phyloP scores from a whole-genome alignment of 2,797 vertebrate genomes.

The Aplochiton taeniatus region DNA sequence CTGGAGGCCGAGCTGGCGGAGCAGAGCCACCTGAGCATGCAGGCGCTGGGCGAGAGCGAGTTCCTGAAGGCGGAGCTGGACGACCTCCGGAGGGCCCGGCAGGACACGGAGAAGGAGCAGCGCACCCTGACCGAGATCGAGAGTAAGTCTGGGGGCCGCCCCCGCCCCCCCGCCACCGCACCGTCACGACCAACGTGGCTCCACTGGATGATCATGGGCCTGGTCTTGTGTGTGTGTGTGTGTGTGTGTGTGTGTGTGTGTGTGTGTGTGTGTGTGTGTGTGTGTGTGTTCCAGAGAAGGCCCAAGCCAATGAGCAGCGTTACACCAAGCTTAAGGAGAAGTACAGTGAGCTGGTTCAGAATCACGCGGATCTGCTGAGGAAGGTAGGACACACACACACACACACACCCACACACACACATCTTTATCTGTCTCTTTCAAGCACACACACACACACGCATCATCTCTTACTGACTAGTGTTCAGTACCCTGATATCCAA shows the following conservation, averaged over 20 bases:
- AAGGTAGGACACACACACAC: slow-evolving; percentile 76
- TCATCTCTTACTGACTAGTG: too few species aligned
- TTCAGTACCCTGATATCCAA: too few species aligned
- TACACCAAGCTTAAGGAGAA: slow-evolving; percentile 98
- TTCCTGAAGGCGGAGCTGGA: slow-evolving; percentile 92
- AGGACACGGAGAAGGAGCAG: slow-evolving; percentile 96
- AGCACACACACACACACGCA: not conserved
- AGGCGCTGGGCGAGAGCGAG: slow-evolving; percentile 89
- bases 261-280: slow-evolving; percentile 1
- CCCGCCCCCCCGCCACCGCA: not conserved
- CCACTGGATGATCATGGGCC: too few species aligned
- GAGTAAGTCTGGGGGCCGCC: slow-evolving; percentile 72
- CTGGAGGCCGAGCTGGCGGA: slow-evolving; percentile 96
- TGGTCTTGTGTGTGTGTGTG: not conserved
- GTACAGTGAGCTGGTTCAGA: slow-evolving; percentile 94
- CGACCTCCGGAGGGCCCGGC: slow-evolving; percentile 87
- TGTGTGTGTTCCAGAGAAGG: slow-evolving; percentile 77
- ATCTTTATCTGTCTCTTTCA: not conserved
- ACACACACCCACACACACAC: not conserved
- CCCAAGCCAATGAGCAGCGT: slow-evolving; percentile 94
- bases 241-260: slow-evolving; percentile 14
- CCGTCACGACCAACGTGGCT: too few species aligned
- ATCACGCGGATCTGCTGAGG: slow-evolving; percentile 91
- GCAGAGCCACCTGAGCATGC: slow-evolving; percentile 92
- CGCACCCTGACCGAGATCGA: slow-evolving; percentile 94